phyloP scores from a whole-genome alignment of 2,888 invertebrate species.

The Malachius bipustulatus region DNA sequence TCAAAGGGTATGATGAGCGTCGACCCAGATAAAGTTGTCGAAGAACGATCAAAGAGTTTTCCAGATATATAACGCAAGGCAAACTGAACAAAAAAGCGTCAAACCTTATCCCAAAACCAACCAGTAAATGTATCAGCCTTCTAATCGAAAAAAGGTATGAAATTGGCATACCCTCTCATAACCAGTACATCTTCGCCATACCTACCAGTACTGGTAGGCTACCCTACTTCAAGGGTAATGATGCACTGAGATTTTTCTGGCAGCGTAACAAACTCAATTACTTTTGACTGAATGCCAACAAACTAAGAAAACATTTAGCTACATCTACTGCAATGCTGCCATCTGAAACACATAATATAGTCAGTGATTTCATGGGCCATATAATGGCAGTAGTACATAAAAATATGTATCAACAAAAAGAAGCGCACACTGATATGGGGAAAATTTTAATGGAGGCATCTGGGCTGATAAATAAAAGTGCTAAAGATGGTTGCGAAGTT shows the following conservation, averaged over 20 bases:
- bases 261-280: neutral
- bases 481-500: too few species aligned
- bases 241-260: neutral
- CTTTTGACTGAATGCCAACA: neutral
- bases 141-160: neutral
- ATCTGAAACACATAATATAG: slow-evolving; percentile 5
- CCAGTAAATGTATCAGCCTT: neutral
- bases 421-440: slow-evolving; percentile 10
- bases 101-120: neutral
- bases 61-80: too few species aligned
- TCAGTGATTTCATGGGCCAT: slow-evolving; percentile 14
- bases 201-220: neutral
- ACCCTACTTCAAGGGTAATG: slow-evolving; percentile 1
- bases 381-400: slow-evolving; percentile 10
- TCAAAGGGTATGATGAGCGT: neutral
- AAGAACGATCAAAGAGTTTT: neutral
- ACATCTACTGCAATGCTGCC: slow-evolving; percentile 9
- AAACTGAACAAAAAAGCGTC: neutral
- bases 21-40: neutral
- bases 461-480: slow-evolving; percentile 7
- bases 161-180: neutral
- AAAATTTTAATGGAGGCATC: slow-evolving; percentile 8
- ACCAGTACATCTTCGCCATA: slow-evolving; percentile 1
- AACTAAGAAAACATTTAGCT: slow-evolving; percentile 8
- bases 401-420: slow-evolving; percentile 12